phyloP scores from a whole-genome alignment of 2,797 vertebrate species.

The Scyliorhinus canicula region DNA sequence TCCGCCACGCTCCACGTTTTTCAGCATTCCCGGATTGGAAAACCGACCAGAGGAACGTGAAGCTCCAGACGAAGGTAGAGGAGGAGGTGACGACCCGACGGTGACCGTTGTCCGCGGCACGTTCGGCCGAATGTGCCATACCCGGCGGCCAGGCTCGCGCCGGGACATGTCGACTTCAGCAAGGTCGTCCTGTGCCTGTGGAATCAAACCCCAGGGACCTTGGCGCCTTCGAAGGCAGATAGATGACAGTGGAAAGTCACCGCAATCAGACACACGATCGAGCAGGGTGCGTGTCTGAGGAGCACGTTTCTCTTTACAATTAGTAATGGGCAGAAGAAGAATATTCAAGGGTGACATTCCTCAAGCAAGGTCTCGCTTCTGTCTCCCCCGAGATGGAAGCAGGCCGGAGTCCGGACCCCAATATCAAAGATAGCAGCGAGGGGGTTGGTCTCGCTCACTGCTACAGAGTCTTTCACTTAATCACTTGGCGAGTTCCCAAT shows the following conservation, averaged over 20 bases:
- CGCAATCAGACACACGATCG: not conserved
- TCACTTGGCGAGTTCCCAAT: not conserved
- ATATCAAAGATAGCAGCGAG: not conserved
- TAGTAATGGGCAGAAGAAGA: not conserved
- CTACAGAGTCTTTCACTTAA: not conserved
- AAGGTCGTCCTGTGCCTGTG: too few species aligned
- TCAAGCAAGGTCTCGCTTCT: not conserved
- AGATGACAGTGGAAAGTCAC: not conserved
- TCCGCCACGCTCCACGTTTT: too few species aligned
- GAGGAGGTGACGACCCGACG: too few species aligned
- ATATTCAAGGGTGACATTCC: not conserved
- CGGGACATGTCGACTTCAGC: not conserved
- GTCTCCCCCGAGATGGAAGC: not conserved
- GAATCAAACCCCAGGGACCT: not conserved
- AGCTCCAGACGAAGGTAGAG: too few species aligned
- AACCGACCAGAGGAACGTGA: too few species aligned
- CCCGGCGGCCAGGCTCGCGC: too few species aligned
- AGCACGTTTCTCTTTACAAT: not conserved
- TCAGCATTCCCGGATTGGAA: too few species aligned
- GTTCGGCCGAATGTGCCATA: too few species aligned
- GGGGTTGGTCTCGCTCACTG: not conserved
- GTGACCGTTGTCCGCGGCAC: too few species aligned
- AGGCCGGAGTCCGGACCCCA: not conserved
- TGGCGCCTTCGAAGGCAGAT: not conserved
- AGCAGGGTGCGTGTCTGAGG: not conserved